Evolutionary conservation across 2,113 vertebrate species (phyloP).

Genomic region (Phyllopteryx taeniolatus): DNA sequence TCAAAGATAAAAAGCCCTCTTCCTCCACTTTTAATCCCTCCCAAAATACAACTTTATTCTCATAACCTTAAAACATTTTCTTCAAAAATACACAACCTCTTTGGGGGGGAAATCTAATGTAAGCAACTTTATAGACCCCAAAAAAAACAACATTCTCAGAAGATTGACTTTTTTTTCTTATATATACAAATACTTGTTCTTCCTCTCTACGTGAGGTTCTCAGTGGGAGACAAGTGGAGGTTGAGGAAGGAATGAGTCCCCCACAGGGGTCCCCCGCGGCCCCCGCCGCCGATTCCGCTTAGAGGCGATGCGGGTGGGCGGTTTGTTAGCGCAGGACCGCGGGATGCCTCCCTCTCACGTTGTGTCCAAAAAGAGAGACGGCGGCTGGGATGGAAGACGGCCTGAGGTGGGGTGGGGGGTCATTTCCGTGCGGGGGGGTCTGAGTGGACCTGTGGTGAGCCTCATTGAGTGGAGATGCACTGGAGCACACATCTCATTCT

Average conservation of each 20-base stretch:
- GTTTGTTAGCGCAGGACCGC: slow-evolving; percentile 37
- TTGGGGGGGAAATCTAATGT: no score
- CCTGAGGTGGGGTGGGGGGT: slow-evolving; percentile 14
- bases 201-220: slow-evolving; percentile 1
- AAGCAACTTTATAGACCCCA: no score
- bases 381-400: slow-evolving; percentile 35
- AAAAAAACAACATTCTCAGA: not conserved
- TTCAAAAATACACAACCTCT: no score
- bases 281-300: slow-evolving; percentile 17
- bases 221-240: slow-evolving; percentile 33
- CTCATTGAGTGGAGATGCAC: slow-evolving; percentile 41
- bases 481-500: slow-evolving; percentile 29
- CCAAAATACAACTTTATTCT: no score
- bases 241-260: slow-evolving; percentile 26
- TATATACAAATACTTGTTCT: not conserved
- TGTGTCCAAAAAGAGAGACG: slow-evolving; percentile 52
- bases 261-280: slow-evolving; percentile 27
- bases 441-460: slow-evolving; percentile 49
- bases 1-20: no score
- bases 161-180: not conserved
- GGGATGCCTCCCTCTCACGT: slow-evolving; percentile 49
- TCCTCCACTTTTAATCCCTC: no score
- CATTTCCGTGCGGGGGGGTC: not conserved
- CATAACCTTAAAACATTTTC: no score
- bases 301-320: slow-evolving; percentile 19